Evolutionary conservation across 2,797 vertebrate species (phyloP).

Genomic region (Gymnocypris eckloni): DNA sequence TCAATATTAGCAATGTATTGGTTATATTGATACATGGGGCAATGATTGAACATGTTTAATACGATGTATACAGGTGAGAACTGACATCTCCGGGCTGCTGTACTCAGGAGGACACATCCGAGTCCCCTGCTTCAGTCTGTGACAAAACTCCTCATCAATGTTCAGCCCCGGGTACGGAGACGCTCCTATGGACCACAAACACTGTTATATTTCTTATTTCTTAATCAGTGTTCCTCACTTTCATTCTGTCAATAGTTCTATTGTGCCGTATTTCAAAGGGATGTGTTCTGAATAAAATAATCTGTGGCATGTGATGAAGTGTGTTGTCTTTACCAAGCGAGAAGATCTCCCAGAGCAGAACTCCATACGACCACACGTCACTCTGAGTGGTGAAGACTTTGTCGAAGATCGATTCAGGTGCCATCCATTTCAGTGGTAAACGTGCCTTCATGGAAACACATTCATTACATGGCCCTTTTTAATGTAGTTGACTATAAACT

Average conservation of each 20-base stretch:
- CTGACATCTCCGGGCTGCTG: slow-evolving; percentile 66
- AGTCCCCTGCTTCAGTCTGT: slow-evolving; percentile 63
- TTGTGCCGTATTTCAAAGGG: background rate
- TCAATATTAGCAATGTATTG: background rate
- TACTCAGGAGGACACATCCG: slow-evolving; percentile 67
- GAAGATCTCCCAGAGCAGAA: slow-evolving; percentile 98
- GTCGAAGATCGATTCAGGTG: slow-evolving; percentile 97
- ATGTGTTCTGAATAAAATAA: background rate
- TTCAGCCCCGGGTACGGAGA: slow-evolving; percentile 68
- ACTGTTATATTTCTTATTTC: background rate
- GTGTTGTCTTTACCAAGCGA: slow-evolving; percentile 83
- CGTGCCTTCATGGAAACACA: slow-evolving; percentile 80
- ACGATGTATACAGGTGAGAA: background rate
- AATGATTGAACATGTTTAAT: background rate
- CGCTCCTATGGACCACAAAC: slow-evolving; percentile 55
- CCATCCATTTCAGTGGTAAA: slow-evolving; percentile 98
- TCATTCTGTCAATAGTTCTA: slow-evolving; percentile 13
- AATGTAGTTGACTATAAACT: background rate
- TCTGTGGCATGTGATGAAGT: background rate
- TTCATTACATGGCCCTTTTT: background rate
- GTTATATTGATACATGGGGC: background rate
- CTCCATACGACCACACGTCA: slow-evolving; percentile 94
- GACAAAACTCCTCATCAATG: slow-evolving; percentile 69
- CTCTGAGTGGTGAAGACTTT: slow-evolving; percentile 97
- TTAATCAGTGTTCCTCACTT: background rate